Evolutionary conservation across 2,113 vertebrate species (phyloP).

Genomic region (Fregetta grallaria): DNA sequence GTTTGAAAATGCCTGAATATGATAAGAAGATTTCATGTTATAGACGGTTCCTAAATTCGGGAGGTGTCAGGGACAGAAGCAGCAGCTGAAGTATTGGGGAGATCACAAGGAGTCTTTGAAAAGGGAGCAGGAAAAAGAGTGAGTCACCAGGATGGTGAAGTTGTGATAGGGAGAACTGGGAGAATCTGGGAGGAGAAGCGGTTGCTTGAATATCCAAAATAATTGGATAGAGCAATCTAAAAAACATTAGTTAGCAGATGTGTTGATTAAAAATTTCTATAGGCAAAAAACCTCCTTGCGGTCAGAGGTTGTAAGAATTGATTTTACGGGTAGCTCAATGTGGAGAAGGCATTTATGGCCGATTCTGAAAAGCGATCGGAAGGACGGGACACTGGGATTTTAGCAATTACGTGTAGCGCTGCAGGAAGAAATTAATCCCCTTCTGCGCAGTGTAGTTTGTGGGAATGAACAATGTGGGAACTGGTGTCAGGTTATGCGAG

Average conservation of each 20-base stretch:
- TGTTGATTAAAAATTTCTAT: neutral
- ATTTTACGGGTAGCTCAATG: neutral
- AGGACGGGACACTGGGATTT: rapidly evolving
- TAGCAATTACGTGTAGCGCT: rapidly evolving
- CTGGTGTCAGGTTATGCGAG: neutral
- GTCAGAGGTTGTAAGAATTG: neutral
- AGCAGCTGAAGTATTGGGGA: neutral
- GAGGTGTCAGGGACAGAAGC: neutral
- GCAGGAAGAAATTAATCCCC: neutral
- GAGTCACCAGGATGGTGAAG: neutral
- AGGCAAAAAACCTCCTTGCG: neutral
- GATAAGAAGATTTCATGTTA: neutral
- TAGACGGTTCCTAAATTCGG: neutral
- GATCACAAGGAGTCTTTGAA: neutral
- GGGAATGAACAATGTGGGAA: neutral
- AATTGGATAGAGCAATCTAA: neutral
- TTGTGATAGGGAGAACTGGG: neutral
- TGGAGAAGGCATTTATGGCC: neutral
- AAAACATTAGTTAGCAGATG: neutral
- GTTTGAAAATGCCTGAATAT: neutral
- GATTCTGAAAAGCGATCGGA: neutral
- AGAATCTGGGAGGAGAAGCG: neutral
- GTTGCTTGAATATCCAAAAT: neutral
- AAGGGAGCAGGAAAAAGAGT: neutral
- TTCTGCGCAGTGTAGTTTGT: neutral